phyloP scores from a whole-genome alignment of 2,113 vertebrate genomes.

The Salvelinus alpinus region DNA sequence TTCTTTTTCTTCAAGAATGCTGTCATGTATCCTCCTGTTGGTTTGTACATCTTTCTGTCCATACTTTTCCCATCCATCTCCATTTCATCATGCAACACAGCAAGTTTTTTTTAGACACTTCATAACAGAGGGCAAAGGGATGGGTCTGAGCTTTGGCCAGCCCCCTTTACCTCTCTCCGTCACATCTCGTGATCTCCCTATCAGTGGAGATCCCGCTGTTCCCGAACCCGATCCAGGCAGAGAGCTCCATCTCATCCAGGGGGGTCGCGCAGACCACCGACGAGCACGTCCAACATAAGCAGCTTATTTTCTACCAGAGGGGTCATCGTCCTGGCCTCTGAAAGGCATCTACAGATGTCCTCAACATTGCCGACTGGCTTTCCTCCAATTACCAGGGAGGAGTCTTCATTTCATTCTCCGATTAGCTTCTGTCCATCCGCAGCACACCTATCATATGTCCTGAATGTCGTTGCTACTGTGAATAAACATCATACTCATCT shows the following conservation, averaged over 20 bases:
- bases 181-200: conserved; percentile 5
- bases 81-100: conserved; percentile 8
- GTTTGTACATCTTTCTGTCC: conserved; percentile 4
- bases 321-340: conserved; percentile 16
- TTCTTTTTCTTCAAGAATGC: background rate
- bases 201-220: conserved; percentile 38
- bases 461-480: background rate
- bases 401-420: background rate
- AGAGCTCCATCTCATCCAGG: conserved; percentile 26
- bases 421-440: background rate
- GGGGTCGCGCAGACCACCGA: background rate
- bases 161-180: background rate
- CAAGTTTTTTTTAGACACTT: conserved; percentile 28
- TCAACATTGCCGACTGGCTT: background rate
- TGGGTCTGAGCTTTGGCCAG: conserved; percentile 18
- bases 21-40: background rate
- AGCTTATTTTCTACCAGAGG: conserved; percentile 1
- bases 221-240: conserved; percentile 53
- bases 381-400: background rate
- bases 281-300: conserved; percentile 32
- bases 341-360: background rate
- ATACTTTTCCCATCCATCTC: conserved; percentile 1
- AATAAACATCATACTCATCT: background rate
- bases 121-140: conserved; percentile 37
- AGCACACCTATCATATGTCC: background rate